Evolutionary conservation across 1,140 invertebrate genomes (phyloP), one percentile per base, ranked within the genome.

Genomic region (Camponotus pennsylvanicus): DNA sequence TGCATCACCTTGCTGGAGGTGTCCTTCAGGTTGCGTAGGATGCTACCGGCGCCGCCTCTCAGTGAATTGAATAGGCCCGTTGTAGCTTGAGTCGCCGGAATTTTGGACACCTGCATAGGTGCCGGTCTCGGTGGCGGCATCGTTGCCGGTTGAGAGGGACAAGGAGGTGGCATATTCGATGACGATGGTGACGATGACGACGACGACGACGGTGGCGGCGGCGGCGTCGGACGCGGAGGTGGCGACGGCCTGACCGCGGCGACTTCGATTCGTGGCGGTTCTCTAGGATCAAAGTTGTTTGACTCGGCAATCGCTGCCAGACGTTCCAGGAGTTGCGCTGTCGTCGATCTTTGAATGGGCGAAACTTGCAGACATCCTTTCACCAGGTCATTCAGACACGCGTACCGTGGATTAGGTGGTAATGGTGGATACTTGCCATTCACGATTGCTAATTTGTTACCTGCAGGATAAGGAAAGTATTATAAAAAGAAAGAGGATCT

Each of bases 1-100:
- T 99, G 98, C 97, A 99, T 99, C 18, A 99, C 98, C 96, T 99
- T 99, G 21, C 97, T 97, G 8, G 98, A 99, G 1, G 98, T 99
- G 92, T 99, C 99, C 94, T 99, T 99, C 18, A 99, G 95, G 93
- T 99, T 99, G 90, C 99, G 99, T 61, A 99, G 95, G 88, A 98
- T 97, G 91, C 97, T 98, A 21, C 98, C 98, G 49, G 98, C 98
- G 64, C 97, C 98, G 40, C 98, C 98, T 91, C 96, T 97, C 4
- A 98, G 95, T 0, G 97, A 98, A 13, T 97, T 98, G 91, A 98
- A 98, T 15, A 98, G 92, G 42, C 97, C 97, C 21, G 96, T 96
- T 75, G 88, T 95, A 85, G 91, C 89, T 84, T 88, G 89, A 55
- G 73, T 40, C 40, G 82, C 86, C 0, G 88, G 80, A 0, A 88